A percentile compares a stretch with the other conserved stretches of the same genome.
phyloP scores from a whole-genome alignment of 2,113 vertebrate genomes.

The Ceyx cyanopectus region DNA sequence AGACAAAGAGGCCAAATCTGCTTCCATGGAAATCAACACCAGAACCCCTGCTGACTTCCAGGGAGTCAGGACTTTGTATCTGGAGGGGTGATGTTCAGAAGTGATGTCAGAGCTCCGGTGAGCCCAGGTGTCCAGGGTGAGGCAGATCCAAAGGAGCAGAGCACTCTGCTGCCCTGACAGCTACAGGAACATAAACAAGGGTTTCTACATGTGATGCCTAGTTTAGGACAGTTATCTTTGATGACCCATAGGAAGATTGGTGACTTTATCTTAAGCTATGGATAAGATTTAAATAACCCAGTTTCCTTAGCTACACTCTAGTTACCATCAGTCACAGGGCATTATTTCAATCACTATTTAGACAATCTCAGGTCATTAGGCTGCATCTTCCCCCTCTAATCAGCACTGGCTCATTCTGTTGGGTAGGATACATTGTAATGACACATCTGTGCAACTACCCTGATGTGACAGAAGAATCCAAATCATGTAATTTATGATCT shows the following conservation, averaged over 20 bases:
- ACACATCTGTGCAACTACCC: not conserved
- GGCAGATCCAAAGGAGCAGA: not conserved
- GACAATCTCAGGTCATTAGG: not conserved
- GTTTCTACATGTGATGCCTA: not conserved
- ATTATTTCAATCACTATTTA: not conserved
- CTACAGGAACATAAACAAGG: not conserved
- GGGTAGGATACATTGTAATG: not conserved
- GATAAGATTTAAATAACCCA: not conserved
- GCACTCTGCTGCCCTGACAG: not conserved
- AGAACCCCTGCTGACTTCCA: not conserved
- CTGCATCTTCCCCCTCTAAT: not conserved
- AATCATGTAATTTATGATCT: not conserved
- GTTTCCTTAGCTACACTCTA: not conserved
- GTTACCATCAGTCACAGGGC: not conserved
- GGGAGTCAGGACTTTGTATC: not conserved
- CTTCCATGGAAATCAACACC: not conserved
- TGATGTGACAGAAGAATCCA: not conserved
- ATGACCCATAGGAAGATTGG: not conserved
- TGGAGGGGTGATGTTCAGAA: not conserved
- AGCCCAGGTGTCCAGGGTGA: not conserved
- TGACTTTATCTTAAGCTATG: not conserved
- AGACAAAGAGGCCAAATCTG: not conserved
- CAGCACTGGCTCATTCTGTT: rapidly evolving
- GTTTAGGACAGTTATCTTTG: not conserved
- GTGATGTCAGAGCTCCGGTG: not conserved